phyloP scores from a whole-genome alignment of 2,113 vertebrate genomes.

The Cisticola juncidis region DNA sequence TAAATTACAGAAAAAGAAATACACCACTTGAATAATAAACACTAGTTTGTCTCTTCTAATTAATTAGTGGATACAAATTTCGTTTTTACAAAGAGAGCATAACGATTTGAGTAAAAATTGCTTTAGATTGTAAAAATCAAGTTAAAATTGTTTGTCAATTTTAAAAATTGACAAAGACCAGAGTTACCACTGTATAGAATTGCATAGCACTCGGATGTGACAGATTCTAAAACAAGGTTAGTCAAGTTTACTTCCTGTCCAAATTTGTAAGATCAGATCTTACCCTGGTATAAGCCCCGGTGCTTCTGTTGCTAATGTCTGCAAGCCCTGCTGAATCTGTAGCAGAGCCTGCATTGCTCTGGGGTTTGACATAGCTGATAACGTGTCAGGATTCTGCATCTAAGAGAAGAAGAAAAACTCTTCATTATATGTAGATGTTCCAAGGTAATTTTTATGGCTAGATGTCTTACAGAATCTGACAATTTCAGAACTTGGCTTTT shows the following conservation, averaged over 20 bases:
- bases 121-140: no score
- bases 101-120: background rate
- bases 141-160: no score
- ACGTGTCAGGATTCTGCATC: constrained; percentile 90
- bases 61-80: background rate
- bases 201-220: background rate
- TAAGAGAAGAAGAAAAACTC: constrained; percentile 60
- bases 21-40: background rate
- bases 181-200: background rate
- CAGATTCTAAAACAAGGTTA: background rate
- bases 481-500: background rate
- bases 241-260: background rate
- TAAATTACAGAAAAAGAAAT: background rate
- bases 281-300: constrained; percentile 86
- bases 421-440: background rate
- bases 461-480: background rate
- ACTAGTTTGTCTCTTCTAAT: background rate
- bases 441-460: background rate
- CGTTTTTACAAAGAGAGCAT: background rate
- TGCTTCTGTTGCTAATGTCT: constrained; percentile 86
- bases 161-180: background rate
- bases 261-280: background rate
- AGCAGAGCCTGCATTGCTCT: constrained; percentile 89
- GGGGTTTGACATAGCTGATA: constrained; percentile 89
- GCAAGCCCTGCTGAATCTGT: constrained; percentile 91